These are phyloP conservation scores for Stenchaetothrips biformis DNA, from an alignment of 2,888 invertebrate species.

Conservation along the genomic window DNA sequence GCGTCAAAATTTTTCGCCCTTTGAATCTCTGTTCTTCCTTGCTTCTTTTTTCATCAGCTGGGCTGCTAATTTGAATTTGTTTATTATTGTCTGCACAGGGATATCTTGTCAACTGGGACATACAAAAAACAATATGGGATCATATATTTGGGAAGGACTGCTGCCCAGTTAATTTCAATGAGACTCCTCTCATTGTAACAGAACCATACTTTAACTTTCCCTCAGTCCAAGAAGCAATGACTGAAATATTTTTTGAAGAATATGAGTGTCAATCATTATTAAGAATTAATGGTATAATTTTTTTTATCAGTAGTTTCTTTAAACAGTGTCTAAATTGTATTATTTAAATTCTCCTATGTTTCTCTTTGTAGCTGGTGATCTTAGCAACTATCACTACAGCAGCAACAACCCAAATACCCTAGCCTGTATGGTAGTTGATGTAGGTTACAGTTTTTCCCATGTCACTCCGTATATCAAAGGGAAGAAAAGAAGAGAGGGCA, in stretches of 20 bases:
- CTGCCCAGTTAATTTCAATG: constrained; percentile 68
- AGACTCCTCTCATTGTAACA: constrained; percentile 79
- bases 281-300: constrained; percentile 58
- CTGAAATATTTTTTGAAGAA: constrained; percentile 96
- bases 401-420: constrained; percentile 52
- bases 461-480: constrained; percentile 82
- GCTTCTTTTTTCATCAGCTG: background rate
- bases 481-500: constrained; percentile 63
- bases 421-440: constrained; percentile 81
- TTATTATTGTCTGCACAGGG: constrained; percentile 52
- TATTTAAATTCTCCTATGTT: constrained; percentile 25
- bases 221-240: constrained; percentile 86
- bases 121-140: constrained; percentile 95
- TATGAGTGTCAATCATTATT: constrained; percentile 83
- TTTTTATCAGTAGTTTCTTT: constrained; percentile 1
- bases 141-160: constrained; percentile 85
- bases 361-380: constrained; percentile 58
- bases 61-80: background rate
- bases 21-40: constrained; percentile 4
- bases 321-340: background rate
- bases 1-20: background rate
- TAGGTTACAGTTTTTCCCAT: constrained; percentile 94
- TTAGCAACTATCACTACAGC: constrained; percentile 67
- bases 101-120: constrained; percentile 92
- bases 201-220: constrained; percentile 93